A percentile compares a stretch with the other conserved stretches of the same genome.
These are phyloP conservation scores for Stichopus chloronotus DNA, from an alignment of 35 echinoderm and acorn worm species.

Conservation along the genomic window DNA sequence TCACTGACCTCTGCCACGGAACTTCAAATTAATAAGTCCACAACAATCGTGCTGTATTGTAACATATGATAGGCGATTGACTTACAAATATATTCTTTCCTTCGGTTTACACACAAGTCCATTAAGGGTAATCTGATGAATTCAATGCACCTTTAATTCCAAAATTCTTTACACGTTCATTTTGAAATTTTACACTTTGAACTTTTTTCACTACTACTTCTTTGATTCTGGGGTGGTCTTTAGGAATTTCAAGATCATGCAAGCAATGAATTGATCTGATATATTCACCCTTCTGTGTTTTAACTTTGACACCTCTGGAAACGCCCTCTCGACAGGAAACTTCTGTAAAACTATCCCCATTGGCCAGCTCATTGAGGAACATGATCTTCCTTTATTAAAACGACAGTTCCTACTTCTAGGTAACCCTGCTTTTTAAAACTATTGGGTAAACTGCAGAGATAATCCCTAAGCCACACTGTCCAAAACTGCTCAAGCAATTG, in stretches of 20 bases:
- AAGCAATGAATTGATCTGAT: not conserved
- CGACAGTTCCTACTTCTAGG: not conserved
- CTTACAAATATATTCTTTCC: too few species aligned
- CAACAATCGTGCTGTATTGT: too few species aligned
- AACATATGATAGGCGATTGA: too few species aligned
- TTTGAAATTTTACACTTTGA: too few species aligned
- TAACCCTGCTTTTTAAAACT: not conserved
- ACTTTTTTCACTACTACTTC: too few species aligned
- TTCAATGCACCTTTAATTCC: too few species aligned
- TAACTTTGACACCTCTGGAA: not conserved
- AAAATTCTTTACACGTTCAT: too few species aligned
- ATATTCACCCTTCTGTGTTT: slow-evolving; percentile 26
- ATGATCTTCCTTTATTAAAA: not conserved
- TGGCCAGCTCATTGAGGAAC: slow-evolving; percentile 1
- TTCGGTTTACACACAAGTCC: too few species aligned
- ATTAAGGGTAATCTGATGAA: too few species aligned
- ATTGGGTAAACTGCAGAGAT: slow-evolving; percentile 5
- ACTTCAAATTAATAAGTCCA: too few species aligned
- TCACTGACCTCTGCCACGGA: too few species aligned
- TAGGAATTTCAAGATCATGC: slow-evolving; percentile 22
- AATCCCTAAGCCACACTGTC: not conserved
- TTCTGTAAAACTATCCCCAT: not conserved
- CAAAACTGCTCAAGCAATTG: slow-evolving; percentile 5
- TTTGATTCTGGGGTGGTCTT: too few species aligned
- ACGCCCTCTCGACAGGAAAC: not conserved